Percentiles rank a stretch among this genome's conserved stretches.
Evolutionary conservation across 2,888 invertebrate genomes (phyloP).

Genomic region (Trisateles emortualis): DNA sequence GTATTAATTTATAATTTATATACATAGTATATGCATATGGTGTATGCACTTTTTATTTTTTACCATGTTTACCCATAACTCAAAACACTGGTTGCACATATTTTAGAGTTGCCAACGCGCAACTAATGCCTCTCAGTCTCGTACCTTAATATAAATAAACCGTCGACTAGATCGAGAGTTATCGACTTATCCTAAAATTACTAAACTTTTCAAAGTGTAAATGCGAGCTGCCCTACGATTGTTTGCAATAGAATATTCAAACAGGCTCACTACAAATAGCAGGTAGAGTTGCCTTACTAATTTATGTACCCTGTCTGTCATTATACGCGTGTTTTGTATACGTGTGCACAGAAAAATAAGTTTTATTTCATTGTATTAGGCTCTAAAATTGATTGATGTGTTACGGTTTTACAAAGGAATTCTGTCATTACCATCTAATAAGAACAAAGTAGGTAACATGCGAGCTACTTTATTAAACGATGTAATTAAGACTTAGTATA

Average conservation of each 20-base stretch:
- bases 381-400: slow-evolving; percentile 10
- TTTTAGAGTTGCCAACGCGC: too few relatives aligned
- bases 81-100: too few relatives aligned
- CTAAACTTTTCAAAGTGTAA: slow-evolving; percentile 10
- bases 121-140: too few relatives aligned
- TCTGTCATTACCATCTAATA: slow-evolving; percentile 1
- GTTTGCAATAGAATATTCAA: slow-evolving; percentile 54
- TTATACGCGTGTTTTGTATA: slow-evolving; percentile 13
- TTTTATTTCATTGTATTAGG: slow-evolving; percentile 8
- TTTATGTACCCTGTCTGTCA: slow-evolving; percentile 37
- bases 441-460: slow-evolving; percentile 14
- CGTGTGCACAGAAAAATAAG: slow-evolving; percentile 14
- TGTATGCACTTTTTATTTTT: too few relatives aligned
- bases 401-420: slow-evolving; percentile 8
- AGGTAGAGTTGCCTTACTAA: slow-evolving; percentile 35
- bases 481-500: not conserved
- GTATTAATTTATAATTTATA: too few relatives aligned
- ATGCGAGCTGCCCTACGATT: slow-evolving; percentile 7
- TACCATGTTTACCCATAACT: too few relatives aligned
- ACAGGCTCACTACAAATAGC: slow-evolving; percentile 43
- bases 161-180: too few relatives aligned
- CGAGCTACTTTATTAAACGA: slow-evolving; percentile 13
- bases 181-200: not conserved
- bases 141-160: too few relatives aligned
- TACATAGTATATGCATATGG: too few relatives aligned